Conservation (phyloP, 1,140 invertebrate genomes). For the Chrysomallon squamiferum region DNA sequence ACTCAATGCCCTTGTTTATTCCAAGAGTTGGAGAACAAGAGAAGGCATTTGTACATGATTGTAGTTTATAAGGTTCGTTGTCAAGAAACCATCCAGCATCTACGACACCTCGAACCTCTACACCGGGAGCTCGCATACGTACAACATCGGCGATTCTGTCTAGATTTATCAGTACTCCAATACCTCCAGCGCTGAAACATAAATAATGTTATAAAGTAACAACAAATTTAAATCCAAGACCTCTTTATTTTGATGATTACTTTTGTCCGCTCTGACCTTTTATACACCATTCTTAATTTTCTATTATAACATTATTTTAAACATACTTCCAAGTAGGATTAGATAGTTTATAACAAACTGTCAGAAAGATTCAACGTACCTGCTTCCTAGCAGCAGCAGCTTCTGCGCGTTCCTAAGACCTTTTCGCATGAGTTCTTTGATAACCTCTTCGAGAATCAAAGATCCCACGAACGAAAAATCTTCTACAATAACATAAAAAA, state of each 20-base stretch:
- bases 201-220: constrained; percentile 26
- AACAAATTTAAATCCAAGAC: not conserved
- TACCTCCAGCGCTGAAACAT: constrained; percentile 89
- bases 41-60: constrained; percentile 60
- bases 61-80: constrained; percentile 73
- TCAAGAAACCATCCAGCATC: constrained; percentile 96
- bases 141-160: constrained; percentile 78
- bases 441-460: constrained; percentile 79
- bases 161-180: constrained; percentile 89
- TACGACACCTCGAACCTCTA: constrained; percentile 79
- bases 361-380: no score
- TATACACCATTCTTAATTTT: no score
- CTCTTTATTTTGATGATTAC: no score
- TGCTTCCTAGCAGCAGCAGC: constrained; percentile 72
- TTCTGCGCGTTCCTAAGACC: constrained; percentile 62
- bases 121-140: constrained; percentile 66
- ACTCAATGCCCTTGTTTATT: constrained; percentile 77
- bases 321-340: no score
- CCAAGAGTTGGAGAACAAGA: constrained; percentile 70
- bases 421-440: constrained; percentile 70
- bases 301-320: no score
- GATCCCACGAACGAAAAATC: constrained; percentile 87
- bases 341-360: no score
- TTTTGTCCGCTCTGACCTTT: no score
- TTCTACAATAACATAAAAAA: constrained; percentile 34